Evolutionary conservation across 2,888 invertebrate genomes (phyloP), one percentile per base, ranked within the genome.

Genomic region (Himalopsyche anomala): DNA sequence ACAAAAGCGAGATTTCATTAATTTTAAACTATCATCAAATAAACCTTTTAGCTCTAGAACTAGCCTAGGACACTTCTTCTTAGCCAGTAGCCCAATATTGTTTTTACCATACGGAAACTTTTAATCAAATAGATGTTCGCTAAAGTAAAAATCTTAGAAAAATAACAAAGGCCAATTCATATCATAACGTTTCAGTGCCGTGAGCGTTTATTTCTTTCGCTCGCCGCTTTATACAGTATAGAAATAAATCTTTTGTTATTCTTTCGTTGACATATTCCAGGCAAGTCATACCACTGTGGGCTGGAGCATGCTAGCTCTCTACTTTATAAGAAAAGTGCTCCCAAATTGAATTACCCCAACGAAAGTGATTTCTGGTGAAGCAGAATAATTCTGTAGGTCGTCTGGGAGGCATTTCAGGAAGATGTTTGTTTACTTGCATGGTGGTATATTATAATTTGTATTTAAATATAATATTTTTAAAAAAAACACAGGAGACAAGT

Each of bases 321-420:
- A 74, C 74, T 74, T 74, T 74, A 5, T 36, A 74, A 74, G 74
- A 74, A 74, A 74, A 74, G 74, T 74, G 74, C 74, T 74, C 74
- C 38, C 12, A 74, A 74, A 74, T 74, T 74, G 74, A 74, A 74
- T 74, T 74, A 74, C 74, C 11, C 74, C 74, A 9, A 15, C 15
- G 38, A 74, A 74, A 74, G 74, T 74, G 74, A 36, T 74, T 74
- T 74, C 74, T 74, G 36, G 74, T 74, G 74, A 74, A 36, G 12
- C 74, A 74, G 74, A 74, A 74, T 74, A 74, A 62, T 74, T 74
- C 74, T 36, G 36, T 9, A 74, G 74, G 74, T 74, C 74, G 74
- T 36, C 74, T 74, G 5, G 28, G 74, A 15, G 28, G 38, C 12
- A 74, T 74, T 36, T 38, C 12, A 36, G 74, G 74, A 19, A 74